Conservation (phyloP, 2,113 vertebrate genomes). For the Chaenogobius annularis region DNA sequence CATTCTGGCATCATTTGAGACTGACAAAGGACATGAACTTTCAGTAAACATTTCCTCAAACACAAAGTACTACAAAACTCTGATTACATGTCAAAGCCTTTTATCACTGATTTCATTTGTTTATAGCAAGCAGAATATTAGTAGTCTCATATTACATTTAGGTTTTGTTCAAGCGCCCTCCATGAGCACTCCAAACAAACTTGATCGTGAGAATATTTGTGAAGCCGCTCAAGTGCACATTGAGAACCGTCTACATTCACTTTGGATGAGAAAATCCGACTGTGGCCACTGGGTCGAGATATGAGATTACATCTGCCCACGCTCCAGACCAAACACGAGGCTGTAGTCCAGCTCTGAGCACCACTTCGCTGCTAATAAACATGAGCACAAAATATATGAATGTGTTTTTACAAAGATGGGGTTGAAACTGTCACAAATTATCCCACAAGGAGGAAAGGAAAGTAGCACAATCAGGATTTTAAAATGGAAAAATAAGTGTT, state of each 20-base stretch:
- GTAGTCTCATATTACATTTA: neutral
- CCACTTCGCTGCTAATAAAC: conserved; percentile 24
- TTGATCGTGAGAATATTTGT: conserved; percentile 1
- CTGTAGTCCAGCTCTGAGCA: neutral
- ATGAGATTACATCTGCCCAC: conserved; percentile 31
- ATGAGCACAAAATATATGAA: neutral
- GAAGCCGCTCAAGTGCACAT: conserved; percentile 25
- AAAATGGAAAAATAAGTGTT: no score
- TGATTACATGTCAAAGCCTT: neutral
- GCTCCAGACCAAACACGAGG: conserved; percentile 9
- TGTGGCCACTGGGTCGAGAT: conserved; percentile 33
- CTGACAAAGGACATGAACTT: neutral
- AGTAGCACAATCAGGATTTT: no score
- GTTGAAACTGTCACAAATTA: neutral
- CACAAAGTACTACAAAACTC: neutral
- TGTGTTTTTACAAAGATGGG: neutral
- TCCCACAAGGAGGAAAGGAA: no score
- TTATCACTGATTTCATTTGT: neutral
- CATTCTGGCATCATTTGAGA: neutral
- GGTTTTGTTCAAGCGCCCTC: neutral
- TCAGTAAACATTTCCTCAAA: neutral
- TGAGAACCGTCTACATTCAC: conserved; percentile 39
- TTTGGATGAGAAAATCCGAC: neutral
- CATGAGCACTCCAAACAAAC: conserved; percentile 12
- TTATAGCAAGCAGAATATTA: neutral